These are phyloP conservation scores for Arvicanthis niloticus DNA, from an alignment of 2,113 vertebrate species.

Conservation along the genomic window DNA sequence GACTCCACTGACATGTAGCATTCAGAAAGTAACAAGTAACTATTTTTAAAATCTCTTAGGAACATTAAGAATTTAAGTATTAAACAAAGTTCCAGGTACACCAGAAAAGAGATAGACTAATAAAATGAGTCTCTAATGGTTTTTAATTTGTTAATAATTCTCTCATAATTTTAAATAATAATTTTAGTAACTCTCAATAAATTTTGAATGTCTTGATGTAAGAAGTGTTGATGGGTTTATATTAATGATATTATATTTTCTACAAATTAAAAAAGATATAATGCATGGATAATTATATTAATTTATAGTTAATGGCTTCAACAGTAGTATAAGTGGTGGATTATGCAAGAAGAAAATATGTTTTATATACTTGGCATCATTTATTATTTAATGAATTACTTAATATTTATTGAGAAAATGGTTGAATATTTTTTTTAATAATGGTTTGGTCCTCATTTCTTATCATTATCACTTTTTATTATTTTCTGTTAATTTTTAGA, in stretches of 20 bases:
- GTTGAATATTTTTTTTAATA: background rate
- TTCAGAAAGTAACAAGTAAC: background rate
- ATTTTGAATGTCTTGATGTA: background rate
- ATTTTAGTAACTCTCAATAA: background rate
- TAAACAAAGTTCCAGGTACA: background rate
- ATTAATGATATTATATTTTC: background rate
- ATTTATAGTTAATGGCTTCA: slow-evolving; percentile 24
- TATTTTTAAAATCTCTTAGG: background rate
- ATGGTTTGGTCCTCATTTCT: background rate
- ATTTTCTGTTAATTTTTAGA: background rate
- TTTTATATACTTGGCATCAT: background rate
- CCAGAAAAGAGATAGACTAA: background rate
- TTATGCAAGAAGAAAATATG: slow-evolving; percentile 15
- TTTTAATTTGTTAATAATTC: slow-evolving; percentile 10
- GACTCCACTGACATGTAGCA: background rate
- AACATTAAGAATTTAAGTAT: background rate
- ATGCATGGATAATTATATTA: background rate
- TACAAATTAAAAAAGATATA: background rate
- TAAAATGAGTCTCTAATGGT: background rate
- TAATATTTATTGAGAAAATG: background rate
- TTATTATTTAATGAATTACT: slow-evolving; percentile 20
- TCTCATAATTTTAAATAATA: slow-evolving; percentile 12
- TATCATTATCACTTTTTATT: background rate
- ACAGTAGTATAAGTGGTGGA: background rate
- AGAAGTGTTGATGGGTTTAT: background rate